phyloP scores from a whole-genome alignment of 2,113 vertebrate genomes.

The Hylia prasina region DNA sequence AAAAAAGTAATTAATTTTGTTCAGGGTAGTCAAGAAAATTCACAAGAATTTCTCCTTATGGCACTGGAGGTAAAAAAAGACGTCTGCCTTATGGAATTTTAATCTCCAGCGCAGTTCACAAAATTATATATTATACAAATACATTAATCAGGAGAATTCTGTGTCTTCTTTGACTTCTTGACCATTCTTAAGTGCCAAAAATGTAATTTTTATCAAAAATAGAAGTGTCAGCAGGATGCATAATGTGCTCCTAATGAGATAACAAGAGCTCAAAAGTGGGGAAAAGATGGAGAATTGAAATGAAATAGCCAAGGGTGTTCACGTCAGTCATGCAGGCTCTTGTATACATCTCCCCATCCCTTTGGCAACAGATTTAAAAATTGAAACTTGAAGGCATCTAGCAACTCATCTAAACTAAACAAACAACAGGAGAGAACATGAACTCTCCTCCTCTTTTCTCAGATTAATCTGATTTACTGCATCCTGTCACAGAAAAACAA shows the following conservation, averaged over 20 bases:
- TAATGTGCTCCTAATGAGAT: background rate
- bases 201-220: background rate
- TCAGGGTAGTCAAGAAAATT: background rate
- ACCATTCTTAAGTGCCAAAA: background rate
- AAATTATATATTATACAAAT: background rate
- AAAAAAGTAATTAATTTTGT: constrained; percentile 1
- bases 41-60: background rate
- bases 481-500: background rate
- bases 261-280: background rate
- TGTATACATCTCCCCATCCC: background rate
- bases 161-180: background rate
- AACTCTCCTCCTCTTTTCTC: background rate
- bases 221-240: rapidly evolving
- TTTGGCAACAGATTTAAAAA: background rate
- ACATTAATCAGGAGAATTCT: background rate
- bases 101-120: background rate
- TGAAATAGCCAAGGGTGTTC: background rate
- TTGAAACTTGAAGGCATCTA: background rate
- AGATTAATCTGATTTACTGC: background rate
- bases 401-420: background rate
- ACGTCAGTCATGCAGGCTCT: background rate
- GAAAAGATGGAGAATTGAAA: background rate
- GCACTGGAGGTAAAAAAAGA: background rate
- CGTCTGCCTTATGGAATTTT: background rate
- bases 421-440: background rate